Evolutionary conservation across 2,888 invertebrate species (phyloP), one percentile per base, ranked within the genome.

Genomic region (Exocentrus adspersus): DNA sequence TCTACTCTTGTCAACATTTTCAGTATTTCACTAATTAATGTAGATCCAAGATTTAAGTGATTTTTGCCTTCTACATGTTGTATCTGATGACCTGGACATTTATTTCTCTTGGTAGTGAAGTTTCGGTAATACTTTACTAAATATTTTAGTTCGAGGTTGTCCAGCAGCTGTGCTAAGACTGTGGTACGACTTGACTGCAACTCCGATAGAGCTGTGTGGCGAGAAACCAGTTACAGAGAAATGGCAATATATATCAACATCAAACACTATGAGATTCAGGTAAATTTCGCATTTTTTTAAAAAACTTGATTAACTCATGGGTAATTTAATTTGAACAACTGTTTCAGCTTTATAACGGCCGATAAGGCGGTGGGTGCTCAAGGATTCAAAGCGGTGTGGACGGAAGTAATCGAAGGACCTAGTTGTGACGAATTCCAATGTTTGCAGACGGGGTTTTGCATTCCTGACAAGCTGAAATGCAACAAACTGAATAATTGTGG

Each of bases 361-460:
- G 95, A 95, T 83, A 95, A 95, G 86, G 94, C 97, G 45, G 93
- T 95, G 67, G 97, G 97, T 71, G 94, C 94, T 77, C 90, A 91
- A 82, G 98, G 97, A 65, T 98, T 97, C 86, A 90, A 92, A 79
- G 92, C 95, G 50, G 90, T 95, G 56, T 98, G 97, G 97, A 97
- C 97, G 62, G 97, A 98, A 86, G 91, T 97, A 75, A 86, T 87
- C 75, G 88, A 88, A 65, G 83, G 82, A 68, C 86, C 87, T 52
- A 88, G 87, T 65, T 89, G 88, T 77, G 89, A 87, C 74, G 89
- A 90, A 77, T 93, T 92, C 81, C 87, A 89, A 71, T 94, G 94
- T 81, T 81, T 82, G 67, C 87, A 86, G 75, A 90, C 87, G 73
- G 89, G 89, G 75, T 92, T 90, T 79, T 95, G 95, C 85, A 94